Evolutionary conservation across 2,888 invertebrate genomes (phyloP).

Genomic region (Drosophila rellima): DNA sequence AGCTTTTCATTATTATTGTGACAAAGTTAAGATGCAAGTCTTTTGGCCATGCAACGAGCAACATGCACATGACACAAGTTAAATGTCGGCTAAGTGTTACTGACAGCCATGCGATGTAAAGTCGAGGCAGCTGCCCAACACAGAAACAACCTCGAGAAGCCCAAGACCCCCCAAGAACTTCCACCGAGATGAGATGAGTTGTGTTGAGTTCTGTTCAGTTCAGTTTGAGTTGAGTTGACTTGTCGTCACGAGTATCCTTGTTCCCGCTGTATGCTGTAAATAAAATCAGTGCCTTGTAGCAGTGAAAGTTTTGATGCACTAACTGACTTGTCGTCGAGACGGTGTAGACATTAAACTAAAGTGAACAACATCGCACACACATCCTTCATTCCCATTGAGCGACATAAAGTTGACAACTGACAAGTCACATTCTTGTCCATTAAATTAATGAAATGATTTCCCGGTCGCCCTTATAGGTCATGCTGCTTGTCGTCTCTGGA

Average conservation of each 20-base stretch:
- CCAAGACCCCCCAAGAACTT: not conserved
- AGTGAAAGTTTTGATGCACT: slow-evolving; percentile 65
- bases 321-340: slow-evolving; percentile 57
- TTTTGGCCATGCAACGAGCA: slow-evolving; percentile 4
- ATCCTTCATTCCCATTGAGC: slow-evolving; percentile 35
- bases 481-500: slow-evolving; percentile 10
- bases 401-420: slow-evolving; percentile 78
- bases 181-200: slow-evolving; percentile 12
- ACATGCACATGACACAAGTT: slow-evolving; percentile 71
- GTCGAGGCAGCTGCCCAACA: slow-evolving; percentile 34
- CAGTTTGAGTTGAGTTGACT: slow-evolving; percentile 28
- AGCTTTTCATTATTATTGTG: slow-evolving; percentile 19
- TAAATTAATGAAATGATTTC: slow-evolving; percentile 79
- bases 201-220: not conserved
- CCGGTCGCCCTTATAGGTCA: slow-evolving; percentile 34
- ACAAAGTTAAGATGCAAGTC: not conserved
- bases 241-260: slow-evolving; percentile 46
- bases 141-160: slow-evolving; percentile 8
- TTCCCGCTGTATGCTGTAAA: slow-evolving; percentile 46
- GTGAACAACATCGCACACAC: slow-evolving; percentile 52
- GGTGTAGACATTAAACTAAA: slow-evolving; percentile 69
- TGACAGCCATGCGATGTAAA: slow-evolving; percentile 63
- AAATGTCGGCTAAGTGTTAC: slow-evolving; percentile 75
- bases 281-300: slow-evolving; percentile 73
- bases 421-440: slow-evolving; percentile 78